A percentile compares a stretch with the other conserved stretches of the same genome.
These are phyloP conservation scores for Patagioenas fasciata DNA, from an alignment of 2,113 vertebrate species.

Conservation along the genomic window DNA sequence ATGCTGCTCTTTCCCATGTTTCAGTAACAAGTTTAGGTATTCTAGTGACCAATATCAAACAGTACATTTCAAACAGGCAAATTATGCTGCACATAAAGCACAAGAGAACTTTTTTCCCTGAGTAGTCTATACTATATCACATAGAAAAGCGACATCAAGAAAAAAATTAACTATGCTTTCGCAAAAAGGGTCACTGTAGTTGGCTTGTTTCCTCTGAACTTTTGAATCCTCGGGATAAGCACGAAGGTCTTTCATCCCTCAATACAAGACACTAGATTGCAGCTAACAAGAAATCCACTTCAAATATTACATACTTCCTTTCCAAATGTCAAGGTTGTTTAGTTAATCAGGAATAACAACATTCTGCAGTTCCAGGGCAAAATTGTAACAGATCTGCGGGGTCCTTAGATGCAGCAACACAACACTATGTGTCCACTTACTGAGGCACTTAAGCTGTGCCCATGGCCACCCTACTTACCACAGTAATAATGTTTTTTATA, in stretches of 20 bases:
- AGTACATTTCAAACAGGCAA: not conserved
- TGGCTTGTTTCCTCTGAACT: conserved; percentile 29
- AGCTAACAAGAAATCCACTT: conserved; percentile 47
- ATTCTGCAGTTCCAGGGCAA: not conserved
- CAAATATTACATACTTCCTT: conserved; percentile 20
- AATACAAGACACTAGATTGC: not conserved
- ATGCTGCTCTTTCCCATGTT: not conserved
- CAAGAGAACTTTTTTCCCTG: not conserved
- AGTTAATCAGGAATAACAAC: conserved; percentile 36
- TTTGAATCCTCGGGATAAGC: conserved; percentile 22
- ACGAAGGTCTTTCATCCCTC: conserved; percentile 13
- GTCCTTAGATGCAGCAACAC: not conserved
- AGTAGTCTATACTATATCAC: not conserved
- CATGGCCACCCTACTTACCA: not conserved
- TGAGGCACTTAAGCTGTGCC: not conserved
- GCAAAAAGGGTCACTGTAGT: conserved; percentile 7
- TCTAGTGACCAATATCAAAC: not conserved
- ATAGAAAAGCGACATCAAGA: not conserved
- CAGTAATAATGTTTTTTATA: not conserved
- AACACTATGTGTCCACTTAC: not conserved
- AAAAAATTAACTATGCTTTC: conserved; percentile 26
- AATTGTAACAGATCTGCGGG: not conserved
- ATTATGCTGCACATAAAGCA: not conserved
- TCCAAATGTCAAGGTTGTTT: conserved; percentile 54
- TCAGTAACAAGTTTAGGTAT: not conserved